Percentiles rank a stretch among this genome's conserved stretches.
Evolutionary conservation across 2,113 vertebrate genomes (phyloP).

Genomic region (Mastomys coucha): DNA sequence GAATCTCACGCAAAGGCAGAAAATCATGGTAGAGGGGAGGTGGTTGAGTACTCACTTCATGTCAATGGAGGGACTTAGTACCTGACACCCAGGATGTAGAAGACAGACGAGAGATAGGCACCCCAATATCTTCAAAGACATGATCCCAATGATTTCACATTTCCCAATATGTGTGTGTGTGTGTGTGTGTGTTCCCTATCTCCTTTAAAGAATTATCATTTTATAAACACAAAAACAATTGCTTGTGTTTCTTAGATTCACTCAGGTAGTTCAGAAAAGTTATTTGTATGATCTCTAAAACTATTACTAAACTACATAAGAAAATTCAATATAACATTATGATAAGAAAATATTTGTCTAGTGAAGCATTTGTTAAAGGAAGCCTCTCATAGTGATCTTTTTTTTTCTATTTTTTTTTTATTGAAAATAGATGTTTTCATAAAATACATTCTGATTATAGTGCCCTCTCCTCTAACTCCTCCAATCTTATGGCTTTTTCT

Average conservation of each 20-base stretch:
- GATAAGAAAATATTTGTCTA: neutral
- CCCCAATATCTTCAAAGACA: too few species aligned
- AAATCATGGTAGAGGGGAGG: neutral
- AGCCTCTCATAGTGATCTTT: neutral
- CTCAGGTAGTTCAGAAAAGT: neutral
- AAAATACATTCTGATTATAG: neutral
- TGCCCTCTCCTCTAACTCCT: neutral
- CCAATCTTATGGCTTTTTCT: neutral
- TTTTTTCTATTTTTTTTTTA: neutral
- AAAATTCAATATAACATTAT: neutral
- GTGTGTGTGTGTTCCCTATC: neutral
- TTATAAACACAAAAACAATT: neutral
- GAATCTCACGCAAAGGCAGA: neutral
- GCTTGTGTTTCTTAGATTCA: neutral
- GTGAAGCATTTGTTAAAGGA: neutral
- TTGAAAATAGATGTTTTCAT: neutral
- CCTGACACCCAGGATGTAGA: neutral
- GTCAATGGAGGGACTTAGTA: accelerated
- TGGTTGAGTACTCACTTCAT: neutral
- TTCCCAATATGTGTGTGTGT: too few species aligned
- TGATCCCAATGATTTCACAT: neutral
- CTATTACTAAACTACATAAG: neutral
- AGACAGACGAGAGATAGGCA: neutral
- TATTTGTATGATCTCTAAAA: neutral
- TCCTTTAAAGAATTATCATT: neutral